Evolutionary conservation across 2,888 invertebrate genomes (phyloP).

Genomic region (Lycophotia porphyrea): DNA sequence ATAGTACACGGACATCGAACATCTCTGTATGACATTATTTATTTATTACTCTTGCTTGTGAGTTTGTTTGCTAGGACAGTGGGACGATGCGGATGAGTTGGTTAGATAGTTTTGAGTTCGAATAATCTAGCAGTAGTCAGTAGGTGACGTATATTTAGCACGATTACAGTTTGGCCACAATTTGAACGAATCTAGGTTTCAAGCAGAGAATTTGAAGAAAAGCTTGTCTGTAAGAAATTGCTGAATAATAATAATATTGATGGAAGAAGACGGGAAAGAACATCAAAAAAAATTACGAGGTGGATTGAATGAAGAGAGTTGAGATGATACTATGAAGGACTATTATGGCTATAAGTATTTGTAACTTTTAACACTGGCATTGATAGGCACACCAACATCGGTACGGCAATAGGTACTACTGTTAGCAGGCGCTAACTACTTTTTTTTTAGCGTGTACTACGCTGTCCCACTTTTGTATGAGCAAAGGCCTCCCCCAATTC

Average conservation of each 20-base stretch:
- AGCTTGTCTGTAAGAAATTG: not conserved
- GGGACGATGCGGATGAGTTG: not conserved
- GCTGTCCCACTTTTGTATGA: not conserved
- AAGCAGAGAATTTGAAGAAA: not conserved
- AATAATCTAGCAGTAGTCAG: not conserved
- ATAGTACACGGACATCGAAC: constrained; percentile 43
- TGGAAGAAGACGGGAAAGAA: not conserved
- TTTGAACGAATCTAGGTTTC: not conserved
- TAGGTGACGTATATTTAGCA: not conserved
- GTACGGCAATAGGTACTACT: not conserved
- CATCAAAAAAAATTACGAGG: not conserved
- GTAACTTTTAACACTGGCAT: not conserved
- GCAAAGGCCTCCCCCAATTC: not conserved
- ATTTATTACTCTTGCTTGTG: constrained; percentile 4
- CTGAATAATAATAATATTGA: not conserved
- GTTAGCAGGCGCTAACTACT: not conserved
- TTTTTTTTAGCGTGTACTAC: not conserved
- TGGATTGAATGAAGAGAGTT: not conserved
- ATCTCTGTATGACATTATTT: constrained; percentile 36
- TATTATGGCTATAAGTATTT: not conserved
- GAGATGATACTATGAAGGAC: not conserved
- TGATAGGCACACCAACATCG: not conserved
- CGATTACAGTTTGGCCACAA: not conserved
- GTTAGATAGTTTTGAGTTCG: not conserved
- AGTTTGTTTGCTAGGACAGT: constrained; percentile 8